Conservation (phyloP, 2,888 invertebrate species). For the Amiota minor region DNA sequence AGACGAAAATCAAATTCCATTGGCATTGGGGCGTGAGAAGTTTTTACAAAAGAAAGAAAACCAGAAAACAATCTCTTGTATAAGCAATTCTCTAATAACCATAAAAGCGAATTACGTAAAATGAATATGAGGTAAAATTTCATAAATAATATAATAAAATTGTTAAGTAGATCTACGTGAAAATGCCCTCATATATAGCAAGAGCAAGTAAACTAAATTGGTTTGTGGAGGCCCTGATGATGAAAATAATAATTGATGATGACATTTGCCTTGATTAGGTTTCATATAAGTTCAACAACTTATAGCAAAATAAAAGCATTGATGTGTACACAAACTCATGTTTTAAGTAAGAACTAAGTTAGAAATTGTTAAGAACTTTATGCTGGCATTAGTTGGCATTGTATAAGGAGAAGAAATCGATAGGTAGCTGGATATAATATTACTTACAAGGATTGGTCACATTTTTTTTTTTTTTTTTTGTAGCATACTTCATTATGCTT, state of each 20-base stretch:
- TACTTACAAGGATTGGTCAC: neutral
- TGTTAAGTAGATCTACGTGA: slow-evolving; percentile 31
- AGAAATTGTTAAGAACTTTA: too few species aligned
- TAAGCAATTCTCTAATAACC: neutral
- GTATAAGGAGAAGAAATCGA: too few species aligned
- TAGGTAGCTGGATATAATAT: too few species aligned
- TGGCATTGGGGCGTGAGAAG: slow-evolving; percentile 45
- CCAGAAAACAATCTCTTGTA: neutral
- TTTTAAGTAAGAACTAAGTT: too few species aligned
- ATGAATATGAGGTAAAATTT: slow-evolving; percentile 27
- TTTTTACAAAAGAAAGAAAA: slow-evolving; percentile 45
- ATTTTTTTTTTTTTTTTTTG: neutral
- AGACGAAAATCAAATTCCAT: slow-evolving; percentile 38
- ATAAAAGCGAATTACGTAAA: slow-evolving; percentile 22
- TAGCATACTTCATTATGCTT: neutral
- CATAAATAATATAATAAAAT: slow-evolving; percentile 38
- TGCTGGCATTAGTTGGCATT: too few species aligned
- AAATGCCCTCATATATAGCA: slow-evolving; percentile 14
- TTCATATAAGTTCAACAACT: too few species aligned
- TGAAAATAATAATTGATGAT: slow-evolving; percentile 42
- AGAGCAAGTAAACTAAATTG: slow-evolving; percentile 9
- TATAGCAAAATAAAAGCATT: slow-evolving; percentile 47
- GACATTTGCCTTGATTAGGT: slow-evolving; percentile 47
- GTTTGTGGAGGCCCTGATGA: slow-evolving; percentile 47
- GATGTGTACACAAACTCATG: slow-evolving; percentile 41